A percentile compares a stretch with the other conserved stretches of the same genome.
phyloP scores from a whole-genome alignment of 1,140 invertebrate species.

The Euwallacea similis region DNA sequence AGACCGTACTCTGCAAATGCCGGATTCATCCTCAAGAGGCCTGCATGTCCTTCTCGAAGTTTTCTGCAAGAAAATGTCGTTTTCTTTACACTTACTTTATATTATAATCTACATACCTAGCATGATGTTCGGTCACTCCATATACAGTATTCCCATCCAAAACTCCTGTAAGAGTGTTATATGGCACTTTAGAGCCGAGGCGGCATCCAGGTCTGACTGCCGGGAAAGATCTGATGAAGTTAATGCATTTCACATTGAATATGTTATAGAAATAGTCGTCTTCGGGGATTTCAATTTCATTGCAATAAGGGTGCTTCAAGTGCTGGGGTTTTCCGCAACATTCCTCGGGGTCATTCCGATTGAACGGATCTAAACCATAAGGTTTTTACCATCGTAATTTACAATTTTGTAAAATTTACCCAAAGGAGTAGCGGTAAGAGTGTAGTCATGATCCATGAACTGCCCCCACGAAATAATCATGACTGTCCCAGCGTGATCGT shows the following conservation, averaged over 20 bases:
- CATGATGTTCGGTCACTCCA: slow-evolving; percentile 75
- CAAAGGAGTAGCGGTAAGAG: slow-evolving; percentile 81
- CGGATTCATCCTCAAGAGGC: slow-evolving; percentile 82
- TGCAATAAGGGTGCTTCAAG: slow-evolving; percentile 86
- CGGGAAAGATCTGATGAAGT: slow-evolving; percentile 86
- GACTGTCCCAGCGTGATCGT: slow-evolving; percentile 91
- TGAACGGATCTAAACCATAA: slow-evolving; percentile 68
- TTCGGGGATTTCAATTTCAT: slow-evolving; percentile 85
- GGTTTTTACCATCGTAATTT: not conserved
- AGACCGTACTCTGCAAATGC: slow-evolving; percentile 84
- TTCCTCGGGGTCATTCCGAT: slow-evolving; percentile 85
- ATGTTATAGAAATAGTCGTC: slow-evolving; percentile 90
- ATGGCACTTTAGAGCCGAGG: slow-evolving; percentile 70
- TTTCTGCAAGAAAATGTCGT: slow-evolving; percentile 58
- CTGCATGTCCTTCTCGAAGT: slow-evolving; percentile 75
- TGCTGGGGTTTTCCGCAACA: slow-evolving; percentile 78
- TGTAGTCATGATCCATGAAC: slow-evolving; percentile 94
- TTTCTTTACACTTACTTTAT: not conserved
- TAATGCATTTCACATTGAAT: slow-evolving; percentile 81
- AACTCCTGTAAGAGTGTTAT: slow-evolving; percentile 80
- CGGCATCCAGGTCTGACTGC: slow-evolving; percentile 80
- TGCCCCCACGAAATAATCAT: slow-evolving; percentile 94
- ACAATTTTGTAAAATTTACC: slow-evolving; percentile 59
- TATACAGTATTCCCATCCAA: slow-evolving; percentile 85
- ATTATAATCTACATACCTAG: slow-evolving; percentile 58